Evolutionary conservation across 2,113 vertebrate species (phyloP).

Genomic region (Eurystomus gularis): DNA sequence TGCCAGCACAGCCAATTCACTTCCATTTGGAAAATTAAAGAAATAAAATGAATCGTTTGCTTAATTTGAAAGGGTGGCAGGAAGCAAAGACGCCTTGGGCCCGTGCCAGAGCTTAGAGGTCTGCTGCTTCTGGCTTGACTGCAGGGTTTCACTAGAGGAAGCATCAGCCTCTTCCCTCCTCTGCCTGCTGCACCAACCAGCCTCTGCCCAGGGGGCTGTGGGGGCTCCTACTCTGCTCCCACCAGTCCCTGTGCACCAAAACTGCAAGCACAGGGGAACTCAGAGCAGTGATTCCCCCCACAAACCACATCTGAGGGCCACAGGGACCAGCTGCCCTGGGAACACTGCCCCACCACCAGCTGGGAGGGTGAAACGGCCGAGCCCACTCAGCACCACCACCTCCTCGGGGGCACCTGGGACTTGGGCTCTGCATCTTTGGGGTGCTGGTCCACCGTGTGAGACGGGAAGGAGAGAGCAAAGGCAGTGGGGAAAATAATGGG

Average conservation of each 20-base stretch:
- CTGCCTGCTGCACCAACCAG: background rate
- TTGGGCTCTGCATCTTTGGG: rapidly evolving
- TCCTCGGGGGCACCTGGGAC: background rate
- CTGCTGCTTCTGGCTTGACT: background rate
- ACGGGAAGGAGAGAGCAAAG: background rate
- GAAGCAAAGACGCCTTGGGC: constrained; percentile 48
- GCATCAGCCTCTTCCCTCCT: background rate
- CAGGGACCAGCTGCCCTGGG: rapidly evolving
- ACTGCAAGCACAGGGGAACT: background rate
- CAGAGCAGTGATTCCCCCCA: background rate
- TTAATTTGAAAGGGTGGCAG: constrained; percentile 70
- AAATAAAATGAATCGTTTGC: constrained; percentile 64
- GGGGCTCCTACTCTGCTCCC: background rate
- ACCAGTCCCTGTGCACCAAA: background rate
- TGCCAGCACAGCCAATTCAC: constrained; percentile 35
- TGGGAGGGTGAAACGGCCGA: background rate
- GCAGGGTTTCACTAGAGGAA: background rate
- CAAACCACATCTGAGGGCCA: rapidly evolving
- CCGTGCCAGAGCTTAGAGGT: background rate
- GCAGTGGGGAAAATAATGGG: rapidly evolving
- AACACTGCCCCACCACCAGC: rapidly evolving
- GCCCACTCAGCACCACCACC: rapidly evolving
- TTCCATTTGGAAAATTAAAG: constrained; percentile 73
- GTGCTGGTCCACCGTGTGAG: background rate
- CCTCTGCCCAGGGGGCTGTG: background rate